A percentile compares a stretch with the other conserved stretches of the same genome.
Evolutionary conservation across 2,113 vertebrate species (phyloP).

Genomic region (Microtus pennsylvanicus): DNA sequence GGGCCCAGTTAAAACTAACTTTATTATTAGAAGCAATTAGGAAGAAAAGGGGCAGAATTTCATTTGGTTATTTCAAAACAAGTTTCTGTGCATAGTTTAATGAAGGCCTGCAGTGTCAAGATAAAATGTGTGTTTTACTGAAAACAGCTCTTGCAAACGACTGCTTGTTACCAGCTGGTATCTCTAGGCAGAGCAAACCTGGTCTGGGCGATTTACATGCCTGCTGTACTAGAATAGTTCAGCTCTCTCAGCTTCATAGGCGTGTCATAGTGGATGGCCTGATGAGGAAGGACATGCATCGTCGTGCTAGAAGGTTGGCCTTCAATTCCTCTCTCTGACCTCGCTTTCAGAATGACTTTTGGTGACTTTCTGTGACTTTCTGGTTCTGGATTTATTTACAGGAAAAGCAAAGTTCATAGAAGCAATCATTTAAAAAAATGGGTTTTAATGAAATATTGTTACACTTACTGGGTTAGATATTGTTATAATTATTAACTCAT

Average conservation of each 20-base stretch:
- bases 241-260: constrained; percentile 45
- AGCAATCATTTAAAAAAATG: neutral
- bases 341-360: constrained; percentile 33
- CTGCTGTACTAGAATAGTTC: constrained; percentile 44
- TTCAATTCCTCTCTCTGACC: constrained; percentile 29
- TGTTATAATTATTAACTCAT: constrained; percentile 1
- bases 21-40: constrained; percentile 86
- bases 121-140: constrained; percentile 84
- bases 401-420: neutral
- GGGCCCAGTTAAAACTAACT: constrained; percentile 76
- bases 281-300: neutral
- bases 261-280: neutral
- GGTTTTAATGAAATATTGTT: neutral
- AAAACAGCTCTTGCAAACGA: constrained; percentile 79
- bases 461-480: neutral
- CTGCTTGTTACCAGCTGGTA: constrained; percentile 75
- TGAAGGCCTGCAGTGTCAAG: constrained; percentile 83
- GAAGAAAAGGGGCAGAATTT: constrained; percentile 80
- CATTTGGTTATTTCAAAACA: constrained; percentile 85
- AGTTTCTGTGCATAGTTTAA: constrained; percentile 78
- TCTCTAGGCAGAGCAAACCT: constrained; percentile 18
- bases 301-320: neutral
- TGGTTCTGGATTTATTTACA: neutral
- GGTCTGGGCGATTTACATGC: constrained; percentile 64
- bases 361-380: neutral